Evolutionary conservation across 2,113 vertebrate genomes (phyloP).

Genomic region (Emydocephalus ijimae): DNA sequence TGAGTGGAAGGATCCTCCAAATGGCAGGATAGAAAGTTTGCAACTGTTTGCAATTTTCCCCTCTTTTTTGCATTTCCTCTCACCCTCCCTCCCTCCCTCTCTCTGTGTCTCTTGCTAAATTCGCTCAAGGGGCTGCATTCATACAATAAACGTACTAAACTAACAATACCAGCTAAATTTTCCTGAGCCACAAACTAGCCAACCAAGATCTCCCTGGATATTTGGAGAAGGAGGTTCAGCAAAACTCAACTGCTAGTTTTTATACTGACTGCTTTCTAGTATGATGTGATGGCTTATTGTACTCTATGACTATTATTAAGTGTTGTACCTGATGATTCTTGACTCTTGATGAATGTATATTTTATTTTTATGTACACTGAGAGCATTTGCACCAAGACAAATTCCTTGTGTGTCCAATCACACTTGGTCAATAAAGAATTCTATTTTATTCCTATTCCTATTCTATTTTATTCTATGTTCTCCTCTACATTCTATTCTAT

Average conservation of each 20-base stretch:
- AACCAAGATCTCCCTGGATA: neutral
- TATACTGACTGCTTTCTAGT: no score
- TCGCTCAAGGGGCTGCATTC: neutral
- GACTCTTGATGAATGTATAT: no score
- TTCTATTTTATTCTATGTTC: no score
- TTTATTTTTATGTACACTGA: no score
- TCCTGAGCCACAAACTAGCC: neutral
- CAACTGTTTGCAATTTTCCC: neutral
- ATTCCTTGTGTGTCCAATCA: no score
- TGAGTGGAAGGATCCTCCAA: neutral
- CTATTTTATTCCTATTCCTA: no score
- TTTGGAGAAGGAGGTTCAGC: neutral
- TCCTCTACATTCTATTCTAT: no score
- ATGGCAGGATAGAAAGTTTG: neutral
- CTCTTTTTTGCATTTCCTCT: neutral
- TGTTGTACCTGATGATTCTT: no score
- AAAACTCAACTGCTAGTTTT: neutral
- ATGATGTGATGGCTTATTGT: no score
- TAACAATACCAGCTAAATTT: neutral
- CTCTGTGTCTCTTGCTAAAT: neutral
- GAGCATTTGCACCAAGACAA: no score
- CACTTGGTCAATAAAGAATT: no score
- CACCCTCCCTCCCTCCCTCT: neutral
- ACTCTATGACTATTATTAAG: no score
- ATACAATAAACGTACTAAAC: neutral